Evolutionary conservation across 2,797 vertebrate species (phyloP).

Genomic region (Dermochelys coriacea): DNA sequence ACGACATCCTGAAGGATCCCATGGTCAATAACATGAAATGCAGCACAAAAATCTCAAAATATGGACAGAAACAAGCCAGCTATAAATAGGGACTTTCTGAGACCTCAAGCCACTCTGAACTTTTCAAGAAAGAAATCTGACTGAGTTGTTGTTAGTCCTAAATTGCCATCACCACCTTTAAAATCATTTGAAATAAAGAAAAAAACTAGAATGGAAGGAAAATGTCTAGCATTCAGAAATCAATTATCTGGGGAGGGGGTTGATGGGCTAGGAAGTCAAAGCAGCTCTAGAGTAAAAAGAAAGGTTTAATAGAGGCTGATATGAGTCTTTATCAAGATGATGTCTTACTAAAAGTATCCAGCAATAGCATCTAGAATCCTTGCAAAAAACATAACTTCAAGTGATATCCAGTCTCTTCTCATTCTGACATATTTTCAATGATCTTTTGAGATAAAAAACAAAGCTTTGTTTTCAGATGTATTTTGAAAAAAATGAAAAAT

Average conservation of each 20-base stretch:
- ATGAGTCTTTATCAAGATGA: neutral
- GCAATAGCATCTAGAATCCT: neutral
- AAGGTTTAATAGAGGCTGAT: neutral
- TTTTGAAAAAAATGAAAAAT: neutral
- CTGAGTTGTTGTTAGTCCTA: slow-evolving; percentile 24
- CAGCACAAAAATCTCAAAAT: slow-evolving; percentile 29
- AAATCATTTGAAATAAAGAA: slow-evolving; percentile 19
- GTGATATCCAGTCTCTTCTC: neutral
- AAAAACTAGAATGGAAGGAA: slow-evolving; percentile 42
- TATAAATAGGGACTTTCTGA: slow-evolving; percentile 50
- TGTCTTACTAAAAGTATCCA: neutral
- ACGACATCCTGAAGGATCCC: slow-evolving; percentile 26
- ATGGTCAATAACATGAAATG: slow-evolving; percentile 21
- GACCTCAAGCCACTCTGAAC: slow-evolving; percentile 46
- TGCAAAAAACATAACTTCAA: neutral
- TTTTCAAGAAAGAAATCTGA: slow-evolving; percentile 30
- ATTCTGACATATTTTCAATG: neutral
- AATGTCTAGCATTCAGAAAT: slow-evolving; percentile 33
- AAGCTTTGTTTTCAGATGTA: neutral
- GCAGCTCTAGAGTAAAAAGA: neutral
- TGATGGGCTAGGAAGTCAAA: slow-evolving; percentile 6
- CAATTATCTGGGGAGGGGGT: slow-evolving; percentile 15
- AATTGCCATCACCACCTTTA: slow-evolving; percentile 5
- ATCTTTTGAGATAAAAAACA: neutral
- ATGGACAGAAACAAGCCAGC: slow-evolving; percentile 41